Conservation (phyloP, 2,888 invertebrate species). For the Euspilapteryx auroguttella region DNA sequence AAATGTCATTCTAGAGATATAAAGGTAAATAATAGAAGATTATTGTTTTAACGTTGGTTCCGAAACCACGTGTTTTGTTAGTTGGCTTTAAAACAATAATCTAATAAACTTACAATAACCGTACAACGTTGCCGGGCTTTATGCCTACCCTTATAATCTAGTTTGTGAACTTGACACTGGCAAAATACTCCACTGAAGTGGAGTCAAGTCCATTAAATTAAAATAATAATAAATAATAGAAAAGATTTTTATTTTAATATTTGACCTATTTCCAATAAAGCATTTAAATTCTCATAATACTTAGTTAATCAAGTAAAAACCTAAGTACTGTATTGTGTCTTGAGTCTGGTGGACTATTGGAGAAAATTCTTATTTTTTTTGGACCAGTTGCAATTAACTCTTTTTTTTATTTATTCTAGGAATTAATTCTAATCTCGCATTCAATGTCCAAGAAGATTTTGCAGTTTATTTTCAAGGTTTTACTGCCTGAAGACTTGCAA, state of each 20-base stretch:
- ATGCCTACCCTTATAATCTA: background rate
- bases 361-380: background rate
- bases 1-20: constrained; percentile 37
- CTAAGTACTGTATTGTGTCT: background rate
- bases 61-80: no score
- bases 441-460: constrained; percentile 64
- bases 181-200: background rate
- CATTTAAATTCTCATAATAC: background rate
- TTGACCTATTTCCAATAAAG: no score
- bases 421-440: constrained; percentile 64
- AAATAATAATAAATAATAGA: no score
- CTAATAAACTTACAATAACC: no score
- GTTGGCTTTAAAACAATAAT: no score
- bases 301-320: no score
- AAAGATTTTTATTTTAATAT: no score
- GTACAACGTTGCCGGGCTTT: no score
- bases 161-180: background rate
- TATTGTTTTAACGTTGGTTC: background rate
- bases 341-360: background rate
- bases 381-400: no score
- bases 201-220: no score
- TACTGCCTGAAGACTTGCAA: constrained; percentile 61
- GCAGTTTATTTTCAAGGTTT: constrained; percentile 63
- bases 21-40: constrained; percentile 14
- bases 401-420: constrained; percentile 20